Evolutionary conservation across 2,888 invertebrate species (phyloP).

Genomic region (Danaus chrysippus): DNA sequence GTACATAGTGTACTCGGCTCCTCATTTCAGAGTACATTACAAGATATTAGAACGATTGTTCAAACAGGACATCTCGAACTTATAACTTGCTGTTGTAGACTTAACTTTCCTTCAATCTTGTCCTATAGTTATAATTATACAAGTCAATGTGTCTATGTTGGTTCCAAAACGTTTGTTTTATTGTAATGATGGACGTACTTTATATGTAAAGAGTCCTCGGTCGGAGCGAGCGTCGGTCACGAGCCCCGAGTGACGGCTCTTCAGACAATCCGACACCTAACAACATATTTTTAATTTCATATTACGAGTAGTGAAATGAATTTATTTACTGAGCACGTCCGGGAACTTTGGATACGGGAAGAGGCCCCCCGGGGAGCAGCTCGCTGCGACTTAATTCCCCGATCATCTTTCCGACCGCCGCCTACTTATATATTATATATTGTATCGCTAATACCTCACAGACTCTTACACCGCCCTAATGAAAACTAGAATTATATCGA

Average conservation of each 20-base stretch:
- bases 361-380: constrained; percentile 25
- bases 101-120: too few species aligned
- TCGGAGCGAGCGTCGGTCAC: background rate
- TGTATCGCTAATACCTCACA: constrained; percentile 7
- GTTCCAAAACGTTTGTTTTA: background rate
- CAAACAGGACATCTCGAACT: too few species aligned
- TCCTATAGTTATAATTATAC: too few species aligned
- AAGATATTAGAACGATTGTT: too few species aligned
- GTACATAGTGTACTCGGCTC: too few species aligned
- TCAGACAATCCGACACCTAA: constrained; percentile 5
- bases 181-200: background rate
- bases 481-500: background rate
- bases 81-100: background rate
- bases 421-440: background rate
- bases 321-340: constrained; percentile 30
- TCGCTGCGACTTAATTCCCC: constrained; percentile 25
- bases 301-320: constrained; percentile 26
- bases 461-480: background rate
- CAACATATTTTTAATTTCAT: constrained; percentile 19
- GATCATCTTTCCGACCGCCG: constrained; percentile 20
- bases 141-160: background rate
- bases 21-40: too few species aligned
- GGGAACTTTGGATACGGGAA: constrained; percentile 25
- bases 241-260: background rate
- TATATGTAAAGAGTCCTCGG: background rate